Percentiles rank a stretch among this genome's conserved stretches.
Conservation (phyloP, 2,113 vertebrate species). For the Istiophorus platypterus region DNA sequence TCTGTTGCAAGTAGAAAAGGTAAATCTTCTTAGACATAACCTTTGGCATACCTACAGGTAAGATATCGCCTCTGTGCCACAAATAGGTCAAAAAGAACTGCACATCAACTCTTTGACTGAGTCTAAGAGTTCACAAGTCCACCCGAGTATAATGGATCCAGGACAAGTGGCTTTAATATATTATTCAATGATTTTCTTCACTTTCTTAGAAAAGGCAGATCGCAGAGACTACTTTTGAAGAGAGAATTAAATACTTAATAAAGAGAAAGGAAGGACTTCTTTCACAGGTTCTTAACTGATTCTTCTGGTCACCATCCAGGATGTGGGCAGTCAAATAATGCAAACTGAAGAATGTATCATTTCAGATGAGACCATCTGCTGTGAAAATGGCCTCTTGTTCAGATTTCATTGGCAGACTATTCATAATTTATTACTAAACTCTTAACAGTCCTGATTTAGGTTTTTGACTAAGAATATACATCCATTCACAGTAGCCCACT, state of each 20-base stretch:
- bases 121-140: neutral
- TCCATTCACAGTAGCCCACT: neutral
- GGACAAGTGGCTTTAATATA: neutral
- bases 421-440: constrained; percentile 13
- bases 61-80: neutral
- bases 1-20: neutral
- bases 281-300: neutral
- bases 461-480: constrained; percentile 26
- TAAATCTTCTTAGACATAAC: constrained; percentile 11
- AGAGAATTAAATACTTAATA: constrained; percentile 10
- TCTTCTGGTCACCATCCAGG: constrained; percentile 23
- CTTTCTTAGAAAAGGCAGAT: constrained; percentile 1
- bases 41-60: neutral
- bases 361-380: constrained; percentile 33
- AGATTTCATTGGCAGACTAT: constrained; percentile 13
- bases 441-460: constrained; percentile 15
- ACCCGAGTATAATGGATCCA: neutral
- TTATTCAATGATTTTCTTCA: neutral
- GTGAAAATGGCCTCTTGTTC: neutral
- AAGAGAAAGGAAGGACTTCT: neutral
- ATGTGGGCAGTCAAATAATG: constrained; percentile 1
- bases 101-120: neutral
- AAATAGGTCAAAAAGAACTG: neutral
- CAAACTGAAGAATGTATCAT: neutral
- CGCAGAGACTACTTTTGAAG: constrained; percentile 4